Evolutionary conservation across 2,113 vertebrate species (phyloP).

Genomic region (Etheostoma spectabile): DNA sequence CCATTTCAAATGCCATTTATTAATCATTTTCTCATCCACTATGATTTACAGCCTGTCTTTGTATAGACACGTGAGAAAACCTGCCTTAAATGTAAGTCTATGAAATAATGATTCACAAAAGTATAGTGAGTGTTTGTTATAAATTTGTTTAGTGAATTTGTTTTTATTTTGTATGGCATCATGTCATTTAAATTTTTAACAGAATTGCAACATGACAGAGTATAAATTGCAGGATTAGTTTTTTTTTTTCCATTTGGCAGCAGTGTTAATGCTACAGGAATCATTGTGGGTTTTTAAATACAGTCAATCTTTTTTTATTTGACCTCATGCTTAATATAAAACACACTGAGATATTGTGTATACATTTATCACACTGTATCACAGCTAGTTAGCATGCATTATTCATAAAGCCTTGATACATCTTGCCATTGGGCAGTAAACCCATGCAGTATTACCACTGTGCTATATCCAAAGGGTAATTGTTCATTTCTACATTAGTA

Average conservation of each 20-base stretch:
- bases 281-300: too few species aligned
- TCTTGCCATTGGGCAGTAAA: neutral
- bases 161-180: neutral
- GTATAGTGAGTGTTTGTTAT: neutral
- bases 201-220: neutral
- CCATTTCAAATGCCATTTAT: neutral
- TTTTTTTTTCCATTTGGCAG: neutral
- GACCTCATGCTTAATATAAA: neutral
- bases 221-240: neutral
- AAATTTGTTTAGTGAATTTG: neutral
- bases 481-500: neutral
- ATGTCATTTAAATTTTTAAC: neutral
- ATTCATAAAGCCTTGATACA: neutral
- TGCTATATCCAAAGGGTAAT: neutral
- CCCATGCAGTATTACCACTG: neutral
- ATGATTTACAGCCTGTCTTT: neutral
- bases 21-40: neutral
- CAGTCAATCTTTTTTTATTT: too few species aligned
- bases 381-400: neutral
- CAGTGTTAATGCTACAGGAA: neutral
- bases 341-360: too few species aligned
- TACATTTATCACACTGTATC: neutral
- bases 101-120: neutral
- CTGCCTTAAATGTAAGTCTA: neutral
- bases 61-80: neutral